phyloP scores from a whole-genome alignment of 2,888 invertebrate genomes.

The Spisula subtruncata region DNA sequence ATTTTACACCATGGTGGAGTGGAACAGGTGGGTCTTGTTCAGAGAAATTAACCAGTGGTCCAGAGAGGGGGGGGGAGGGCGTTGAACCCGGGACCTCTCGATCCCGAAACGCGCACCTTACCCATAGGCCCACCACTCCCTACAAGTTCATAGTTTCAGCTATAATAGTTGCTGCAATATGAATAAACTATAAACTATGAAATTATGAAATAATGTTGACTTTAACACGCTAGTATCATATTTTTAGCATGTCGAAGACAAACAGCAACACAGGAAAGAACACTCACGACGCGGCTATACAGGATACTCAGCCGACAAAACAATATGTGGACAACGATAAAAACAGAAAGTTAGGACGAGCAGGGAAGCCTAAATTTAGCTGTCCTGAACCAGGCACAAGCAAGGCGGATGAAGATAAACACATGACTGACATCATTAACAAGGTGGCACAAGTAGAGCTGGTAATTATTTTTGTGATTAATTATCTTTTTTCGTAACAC shows the following conservation, averaged over 20 bases:
- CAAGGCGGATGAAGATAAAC: not conserved
- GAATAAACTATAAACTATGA: too few relatives aligned
- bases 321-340: not conserved
- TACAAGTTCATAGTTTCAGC: too few relatives aligned
- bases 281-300: not conserved
- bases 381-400: not conserved
- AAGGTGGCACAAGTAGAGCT: not conserved
- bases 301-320: not conserved
- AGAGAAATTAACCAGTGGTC: too few relatives aligned
- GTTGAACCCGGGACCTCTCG: too few relatives aligned
- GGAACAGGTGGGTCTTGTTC: too few relatives aligned
- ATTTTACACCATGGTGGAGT: too few relatives aligned
- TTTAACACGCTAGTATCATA: too few relatives aligned
- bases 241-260: constrained; percentile 22
- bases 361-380: constrained; percentile 13
- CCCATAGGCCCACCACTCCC: too few relatives aligned
- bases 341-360: constrained; percentile 22
- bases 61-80: too few relatives aligned
- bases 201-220: too few relatives aligned
- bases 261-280: constrained; percentile 53
- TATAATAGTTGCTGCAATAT: too few relatives aligned
- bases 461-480: constrained; percentile 12
- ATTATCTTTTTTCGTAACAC: not conserved
- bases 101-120: too few relatives aligned
- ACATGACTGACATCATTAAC: not conserved